These are phyloP conservation scores for Clepsis dumicolana DNA, from an alignment of 2,888 invertebrate genomes.

Conservation along the genomic window DNA sequence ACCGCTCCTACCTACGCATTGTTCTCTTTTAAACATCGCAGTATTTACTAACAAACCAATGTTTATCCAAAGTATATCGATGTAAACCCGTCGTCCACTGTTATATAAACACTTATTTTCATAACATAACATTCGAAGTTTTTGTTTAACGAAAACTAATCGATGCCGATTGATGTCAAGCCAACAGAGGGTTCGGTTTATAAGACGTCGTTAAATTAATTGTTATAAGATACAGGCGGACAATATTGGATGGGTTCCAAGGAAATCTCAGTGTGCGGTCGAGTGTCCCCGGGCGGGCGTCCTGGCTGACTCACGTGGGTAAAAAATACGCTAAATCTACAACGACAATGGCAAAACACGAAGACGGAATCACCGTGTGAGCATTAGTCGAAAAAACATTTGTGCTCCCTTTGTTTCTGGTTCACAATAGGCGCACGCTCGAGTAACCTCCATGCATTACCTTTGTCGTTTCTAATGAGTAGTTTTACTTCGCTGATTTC, in stretches of 20 bases:
- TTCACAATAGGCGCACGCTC: slow-evolving; percentile 37
- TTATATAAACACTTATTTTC: slow-evolving; percentile 43
- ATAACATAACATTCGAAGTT: slow-evolving; percentile 40
- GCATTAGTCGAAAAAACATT: slow-evolving; percentile 37
- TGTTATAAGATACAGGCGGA: slow-evolving; percentile 37
- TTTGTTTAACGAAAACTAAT: slow-evolving; percentile 32
- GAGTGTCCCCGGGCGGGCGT: slow-evolving; percentile 45
- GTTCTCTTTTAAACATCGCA: slow-evolving; percentile 65
- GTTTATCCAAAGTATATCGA: slow-evolving; percentile 58
- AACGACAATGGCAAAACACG: slow-evolving; percentile 34
- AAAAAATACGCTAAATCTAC: slow-evolving; percentile 37
- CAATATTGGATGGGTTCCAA: slow-evolving; percentile 69
- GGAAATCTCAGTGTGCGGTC: slow-evolving; percentile 64
- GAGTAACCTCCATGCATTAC: slow-evolving; percentile 34
- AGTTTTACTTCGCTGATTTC: slow-evolving; percentile 23
- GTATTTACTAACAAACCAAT: slow-evolving; percentile 70
- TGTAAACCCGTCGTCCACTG: slow-evolving; percentile 38
- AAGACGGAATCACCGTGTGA: slow-evolving; percentile 40
- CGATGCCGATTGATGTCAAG: slow-evolving; percentile 31
- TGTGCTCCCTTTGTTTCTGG: slow-evolving; percentile 39
- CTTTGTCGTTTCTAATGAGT: slow-evolving; percentile 29
- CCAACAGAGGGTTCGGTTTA: slow-evolving; percentile 18
- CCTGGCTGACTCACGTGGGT: slow-evolving; percentile 42
- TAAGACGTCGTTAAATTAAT: slow-evolving; percentile 35
- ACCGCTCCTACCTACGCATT: slow-evolving; percentile 60